Conservation (phyloP, 1,140 invertebrate genomes). For the Oryctes rhinoceros region DNA sequence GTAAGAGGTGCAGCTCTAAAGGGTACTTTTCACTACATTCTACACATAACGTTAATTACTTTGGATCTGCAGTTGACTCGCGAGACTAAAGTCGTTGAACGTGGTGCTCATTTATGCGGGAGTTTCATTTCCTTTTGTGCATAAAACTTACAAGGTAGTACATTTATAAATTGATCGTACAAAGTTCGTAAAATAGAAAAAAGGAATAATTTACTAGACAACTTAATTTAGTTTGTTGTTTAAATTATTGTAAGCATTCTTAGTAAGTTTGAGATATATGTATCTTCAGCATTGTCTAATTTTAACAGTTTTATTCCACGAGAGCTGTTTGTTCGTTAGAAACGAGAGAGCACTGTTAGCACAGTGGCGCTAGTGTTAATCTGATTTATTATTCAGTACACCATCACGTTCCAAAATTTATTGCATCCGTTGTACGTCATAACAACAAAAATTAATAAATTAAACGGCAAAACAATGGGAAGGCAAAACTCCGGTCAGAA, state of each 20-base stretch:
- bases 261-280: no score
- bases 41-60: background rate
- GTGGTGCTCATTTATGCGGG: background rate
- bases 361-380: background rate
- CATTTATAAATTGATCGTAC: background rate
- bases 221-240: background rate
- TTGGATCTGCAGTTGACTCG: conserved; percentile 9
- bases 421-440: conserved; percentile 7
- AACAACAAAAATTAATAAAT: conserved; percentile 30
- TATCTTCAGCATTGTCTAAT: no score
- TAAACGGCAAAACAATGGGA: conserved; percentile 19
- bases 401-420: conserved; percentile 4
- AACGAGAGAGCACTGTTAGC: background rate
- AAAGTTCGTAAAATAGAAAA: background rate
- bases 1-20: no score
- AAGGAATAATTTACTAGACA: background rate
- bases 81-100: conserved; percentile 22
- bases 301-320: no score
- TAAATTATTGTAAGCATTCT: conserved; percentile 1
- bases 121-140: background rate
- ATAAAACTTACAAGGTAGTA: background rate
- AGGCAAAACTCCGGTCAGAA: background rate
- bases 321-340: background rate
- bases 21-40: no score
- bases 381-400: conserved; percentile 28